Conservation (phyloP, 2,113 vertebrate species). For the Mus spicilegus region DNA sequence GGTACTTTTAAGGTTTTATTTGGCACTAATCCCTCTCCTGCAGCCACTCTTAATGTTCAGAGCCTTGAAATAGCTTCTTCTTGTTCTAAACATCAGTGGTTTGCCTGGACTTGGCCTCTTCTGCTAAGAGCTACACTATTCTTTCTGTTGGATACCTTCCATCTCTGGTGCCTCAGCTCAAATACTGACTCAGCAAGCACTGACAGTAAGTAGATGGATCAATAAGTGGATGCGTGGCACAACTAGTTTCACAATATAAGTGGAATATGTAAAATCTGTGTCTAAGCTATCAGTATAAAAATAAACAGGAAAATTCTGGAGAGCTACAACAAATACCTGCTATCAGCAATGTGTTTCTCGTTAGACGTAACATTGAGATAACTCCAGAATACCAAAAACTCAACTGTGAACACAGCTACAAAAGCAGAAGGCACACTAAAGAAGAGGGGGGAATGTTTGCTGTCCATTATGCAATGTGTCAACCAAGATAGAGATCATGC, state of each 20-base stretch:
- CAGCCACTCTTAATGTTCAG: neutral
- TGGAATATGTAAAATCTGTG: neutral
- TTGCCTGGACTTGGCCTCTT: neutral
- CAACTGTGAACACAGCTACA: neutral
- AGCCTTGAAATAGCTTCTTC: neutral
- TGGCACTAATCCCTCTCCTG: neutral
- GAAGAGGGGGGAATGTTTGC: neutral
- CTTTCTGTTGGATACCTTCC: neutral
- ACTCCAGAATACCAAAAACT: neutral
- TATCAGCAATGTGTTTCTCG: neutral
- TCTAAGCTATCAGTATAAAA: neutral
- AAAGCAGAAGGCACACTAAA: neutral
- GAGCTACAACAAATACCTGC: neutral
- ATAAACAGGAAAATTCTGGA: neutral
- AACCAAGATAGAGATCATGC: neutral
- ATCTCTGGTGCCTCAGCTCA: neutral
- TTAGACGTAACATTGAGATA: neutral
- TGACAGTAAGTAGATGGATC: neutral
- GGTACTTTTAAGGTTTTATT: slow-evolving; percentile 27
- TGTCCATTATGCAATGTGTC: neutral
- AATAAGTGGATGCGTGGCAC: neutral
- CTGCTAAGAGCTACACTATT: neutral
- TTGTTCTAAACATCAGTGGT: neutral
- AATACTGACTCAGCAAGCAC: neutral
- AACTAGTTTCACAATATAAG: neutral